Percentiles rank a stretch among this genome's conserved stretches.
phyloP scores from a whole-genome alignment of 2,113 vertebrate species.

The Solea solea region DNA sequence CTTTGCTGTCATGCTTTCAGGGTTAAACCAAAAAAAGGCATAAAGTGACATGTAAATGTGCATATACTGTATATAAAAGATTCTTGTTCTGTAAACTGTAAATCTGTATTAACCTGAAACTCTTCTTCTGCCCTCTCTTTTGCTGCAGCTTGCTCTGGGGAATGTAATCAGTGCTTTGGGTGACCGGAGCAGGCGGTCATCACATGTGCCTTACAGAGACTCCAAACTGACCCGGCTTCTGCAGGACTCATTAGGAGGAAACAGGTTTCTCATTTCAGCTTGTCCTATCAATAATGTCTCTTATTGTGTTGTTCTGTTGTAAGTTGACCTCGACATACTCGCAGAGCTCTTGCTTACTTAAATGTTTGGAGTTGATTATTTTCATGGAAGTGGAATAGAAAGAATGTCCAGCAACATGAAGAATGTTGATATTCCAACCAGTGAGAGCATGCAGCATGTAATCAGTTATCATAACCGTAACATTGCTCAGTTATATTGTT shows the following conservation, averaged over 20 bases:
- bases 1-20: too few relatives aligned
- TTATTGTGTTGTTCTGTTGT: too few relatives aligned
- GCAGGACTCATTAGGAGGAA: slow-evolving; percentile 96
- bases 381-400: neutral
- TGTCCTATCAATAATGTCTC: too few relatives aligned
- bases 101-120: too few relatives aligned
- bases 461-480: neutral
- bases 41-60: too few relatives aligned
- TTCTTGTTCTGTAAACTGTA: too few relatives aligned
- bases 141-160: slow-evolving; percentile 90
- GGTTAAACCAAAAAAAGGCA: too few relatives aligned
- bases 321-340: too few relatives aligned
- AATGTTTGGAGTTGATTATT: too few relatives aligned
- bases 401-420: neutral
- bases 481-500: neutral
- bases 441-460: neutral
- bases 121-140: neutral
- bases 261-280: slow-evolving; percentile 82
- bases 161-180: slow-evolving; percentile 98
- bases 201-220: slow-evolving; percentile 96
- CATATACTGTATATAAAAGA: too few relatives aligned
- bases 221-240: slow-evolving; percentile 96
- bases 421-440: too few relatives aligned
- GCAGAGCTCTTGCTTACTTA: too few relatives aligned
- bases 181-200: slow-evolving; percentile 91